A percentile compares a stretch with the other conserved stretches of the same genome.
Conservation (phyloP, 2,797 vertebrate genomes). For the Thalassophryne amazonica region DNA sequence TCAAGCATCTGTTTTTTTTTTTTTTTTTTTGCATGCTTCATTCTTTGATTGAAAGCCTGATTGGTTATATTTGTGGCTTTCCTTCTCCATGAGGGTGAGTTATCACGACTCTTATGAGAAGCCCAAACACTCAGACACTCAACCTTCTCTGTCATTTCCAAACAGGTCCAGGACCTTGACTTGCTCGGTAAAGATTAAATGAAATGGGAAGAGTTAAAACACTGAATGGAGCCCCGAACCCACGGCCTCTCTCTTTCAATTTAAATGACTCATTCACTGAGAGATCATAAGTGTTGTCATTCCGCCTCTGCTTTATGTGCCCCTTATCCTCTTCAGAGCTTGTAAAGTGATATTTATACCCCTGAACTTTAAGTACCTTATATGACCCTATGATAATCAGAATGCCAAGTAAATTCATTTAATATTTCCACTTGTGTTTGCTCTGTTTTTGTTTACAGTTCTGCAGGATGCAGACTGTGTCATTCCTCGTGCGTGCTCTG, state of each 20-base stretch:
- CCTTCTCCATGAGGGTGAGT: slow-evolving; percentile 56
- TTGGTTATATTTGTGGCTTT: slow-evolving; percentile 37
- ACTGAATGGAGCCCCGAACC: slow-evolving; percentile 29
- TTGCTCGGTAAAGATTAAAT: slow-evolving; percentile 25
- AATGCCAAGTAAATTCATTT: not conserved
- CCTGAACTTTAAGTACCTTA: slow-evolving; percentile 14
- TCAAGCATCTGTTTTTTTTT: not conserved
- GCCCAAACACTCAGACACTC: slow-evolving; percentile 19
- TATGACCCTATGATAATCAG: not conserved
- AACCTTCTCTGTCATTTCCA: slow-evolving; percentile 27
- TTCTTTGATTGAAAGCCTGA: slow-evolving; percentile 9
- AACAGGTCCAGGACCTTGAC: slow-evolving; percentile 49
- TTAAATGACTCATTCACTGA: slow-evolving; percentile 28
- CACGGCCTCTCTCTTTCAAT: slow-evolving; percentile 15
- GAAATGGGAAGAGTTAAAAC: slow-evolving; percentile 42
- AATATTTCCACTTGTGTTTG: not conserved
- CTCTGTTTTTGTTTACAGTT: not conserved
- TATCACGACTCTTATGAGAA: slow-evolving; percentile 32
- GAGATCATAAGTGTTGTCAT: slow-evolving; percentile 15
- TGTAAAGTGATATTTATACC: slow-evolving; percentile 21
- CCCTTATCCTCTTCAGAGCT: slow-evolving; percentile 4
- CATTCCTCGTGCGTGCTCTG: not conserved
- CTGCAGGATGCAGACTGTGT: not conserved
- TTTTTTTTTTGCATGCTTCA: not conserved
- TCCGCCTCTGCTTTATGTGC: slow-evolving; percentile 13